Percentiles rank a stretch among this genome's conserved stretches.
Evolutionary conservation across 1,140 invertebrate genomes (phyloP).

Genomic region (Lysiphlebus fabarum): DNA sequence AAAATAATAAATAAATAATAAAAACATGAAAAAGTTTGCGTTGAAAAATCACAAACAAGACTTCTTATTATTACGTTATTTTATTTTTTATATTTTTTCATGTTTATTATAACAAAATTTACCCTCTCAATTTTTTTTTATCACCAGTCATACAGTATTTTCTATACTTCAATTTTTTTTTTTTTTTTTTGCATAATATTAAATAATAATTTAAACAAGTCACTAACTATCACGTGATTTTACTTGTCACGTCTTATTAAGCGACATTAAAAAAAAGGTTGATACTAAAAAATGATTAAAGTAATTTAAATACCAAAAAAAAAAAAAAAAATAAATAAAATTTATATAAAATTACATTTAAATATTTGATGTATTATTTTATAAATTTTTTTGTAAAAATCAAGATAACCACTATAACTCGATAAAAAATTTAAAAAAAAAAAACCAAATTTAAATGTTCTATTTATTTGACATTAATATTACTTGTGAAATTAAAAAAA

Average conservation of each 20-base stretch:
- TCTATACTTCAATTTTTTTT: too few species aligned
- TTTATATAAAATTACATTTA: too few species aligned
- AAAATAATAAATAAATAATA: not conserved
- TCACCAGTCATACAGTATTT: too few species aligned
- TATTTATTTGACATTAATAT: too few species aligned
- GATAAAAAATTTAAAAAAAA: too few species aligned
- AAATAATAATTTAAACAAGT: not conserved
- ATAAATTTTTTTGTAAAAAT: too few species aligned
- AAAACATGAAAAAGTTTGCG: conserved; percentile 12
- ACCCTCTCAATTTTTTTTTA: not conserved
- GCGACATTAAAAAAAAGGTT: conserved; percentile 11
- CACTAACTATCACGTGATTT: conserved; percentile 11
- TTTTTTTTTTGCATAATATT: too few species aligned
- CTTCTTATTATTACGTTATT: conserved; percentile 7
- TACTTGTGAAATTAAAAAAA: too few species aligned
- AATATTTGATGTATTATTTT: too few species aligned
- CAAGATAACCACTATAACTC: too few species aligned
- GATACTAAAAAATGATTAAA: too few species aligned
- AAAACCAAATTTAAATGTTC: too few species aligned
- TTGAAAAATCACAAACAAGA: conserved; percentile 17
- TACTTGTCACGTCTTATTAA: conserved; percentile 28
- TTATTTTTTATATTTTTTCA: not conserved
- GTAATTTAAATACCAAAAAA: not conserved
- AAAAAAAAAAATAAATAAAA: not conserved
- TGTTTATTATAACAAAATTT: not conserved